Base-by-base conservation (phyloP, 2,797 vertebrate species). In the Chloroceryle amazona region DNA sequence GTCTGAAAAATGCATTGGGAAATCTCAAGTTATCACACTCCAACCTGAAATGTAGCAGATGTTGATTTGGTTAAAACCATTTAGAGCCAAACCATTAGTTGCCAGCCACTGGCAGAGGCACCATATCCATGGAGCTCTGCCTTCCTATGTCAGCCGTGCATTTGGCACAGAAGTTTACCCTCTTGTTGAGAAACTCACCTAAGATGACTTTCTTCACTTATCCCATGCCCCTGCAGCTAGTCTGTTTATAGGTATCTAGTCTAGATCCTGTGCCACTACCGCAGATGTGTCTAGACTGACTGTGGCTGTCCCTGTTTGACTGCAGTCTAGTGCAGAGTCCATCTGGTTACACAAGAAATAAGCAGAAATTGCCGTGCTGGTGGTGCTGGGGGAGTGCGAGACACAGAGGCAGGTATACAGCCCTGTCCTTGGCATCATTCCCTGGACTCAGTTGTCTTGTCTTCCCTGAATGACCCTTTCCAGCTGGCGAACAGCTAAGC, bases 401-500 rank as follows among this genome's bases (percentile, higher is more conserved):
- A 44, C 0, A 0, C 62, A 72, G 89, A 71, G 49, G 26, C 62
- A 72, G 75, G 61, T 71, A 9, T 78, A 61, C 61, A 65, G 73
- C 49, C 44, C 31, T 11, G 11, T 84, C 41, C 62, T 75, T 81
- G 76, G 73, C 89, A 72, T 21, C 1, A 0, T 49, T 94, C 54
- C 49, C 17, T 37, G 72, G 49, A 39, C 62, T 89, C 49, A 60
- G 3, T 68, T 61, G 33, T 79, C 83, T 86, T 81, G n/a, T 81
- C 83, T 86, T 84, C 52, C 51, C 57, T n/a, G 33, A 25, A 33
- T 70, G 83, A 85, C 70, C 55, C 39, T 55, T 91, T 79, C 35
- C 39, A 81, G 37, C 49, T 86, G 0, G 0, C 3, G 2, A 60
- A 44, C 23, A 62, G 52, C 55, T 70, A 74, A 73, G 66, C 86